phyloP scores from a whole-genome alignment of 2,888 invertebrate species.

The Hesperia comma region DNA sequence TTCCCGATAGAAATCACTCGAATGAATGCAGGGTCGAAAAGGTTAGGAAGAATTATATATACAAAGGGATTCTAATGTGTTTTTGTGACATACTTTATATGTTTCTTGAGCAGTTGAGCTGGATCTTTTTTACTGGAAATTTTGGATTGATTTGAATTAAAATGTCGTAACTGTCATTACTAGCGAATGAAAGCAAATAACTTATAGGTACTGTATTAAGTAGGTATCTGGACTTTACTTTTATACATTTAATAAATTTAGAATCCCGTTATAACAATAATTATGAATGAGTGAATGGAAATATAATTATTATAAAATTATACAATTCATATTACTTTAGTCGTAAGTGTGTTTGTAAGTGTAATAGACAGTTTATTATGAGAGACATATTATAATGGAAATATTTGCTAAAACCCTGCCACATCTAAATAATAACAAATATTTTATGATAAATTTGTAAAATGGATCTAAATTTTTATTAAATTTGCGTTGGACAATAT shows the following conservation, averaged over 20 bases:
- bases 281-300: conserved; percentile 9
- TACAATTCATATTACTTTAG: conserved; percentile 14
- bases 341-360: conserved; percentile 14
- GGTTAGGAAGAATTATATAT: conserved; percentile 49
- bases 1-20: conserved; percentile 66
- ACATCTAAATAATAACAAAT: not conserved
- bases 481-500: not conserved
- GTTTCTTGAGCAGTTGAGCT: conserved; percentile 36
- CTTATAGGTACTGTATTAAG: too few relatives aligned
- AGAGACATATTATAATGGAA: not conserved
- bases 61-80: conserved; percentile 63
- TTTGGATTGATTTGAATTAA: not conserved
- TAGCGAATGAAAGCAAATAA: too few relatives aligned
- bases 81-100: conserved; percentile 45
- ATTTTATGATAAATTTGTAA: not conserved
- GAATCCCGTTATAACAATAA: conserved; percentile 2
- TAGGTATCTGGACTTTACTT: not conserved
- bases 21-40: conserved; percentile 64
- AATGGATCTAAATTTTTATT: not conserved
- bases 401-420: not conserved
- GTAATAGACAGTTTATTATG: conserved; percentile 8
- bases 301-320: conserved; percentile 16
- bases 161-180: not conserved
- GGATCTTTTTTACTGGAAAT: conserved; percentile 16
- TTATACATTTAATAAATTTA: conserved; percentile 10